These are phyloP conservation scores for Pachyseris speciosa DNA, from an alignment of 64 coral and sea anemone genomes.

Conservation along the genomic window DNA sequence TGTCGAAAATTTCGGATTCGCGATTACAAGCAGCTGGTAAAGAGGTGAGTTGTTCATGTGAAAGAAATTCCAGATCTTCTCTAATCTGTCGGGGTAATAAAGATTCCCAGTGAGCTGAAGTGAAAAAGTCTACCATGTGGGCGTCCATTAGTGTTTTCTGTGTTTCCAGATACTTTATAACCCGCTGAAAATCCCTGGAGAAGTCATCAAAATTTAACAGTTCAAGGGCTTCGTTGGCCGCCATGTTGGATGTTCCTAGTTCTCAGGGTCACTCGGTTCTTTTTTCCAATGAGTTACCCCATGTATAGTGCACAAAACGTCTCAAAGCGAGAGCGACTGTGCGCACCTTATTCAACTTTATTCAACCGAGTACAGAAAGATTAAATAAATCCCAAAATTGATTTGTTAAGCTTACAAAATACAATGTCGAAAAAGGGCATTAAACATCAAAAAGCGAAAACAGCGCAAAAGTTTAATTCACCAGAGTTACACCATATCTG, in stretches of 20 bases:
- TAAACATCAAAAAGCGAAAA: too few species aligned
- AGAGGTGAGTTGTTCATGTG: slow-evolving; percentile 2
- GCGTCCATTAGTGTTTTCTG: slow-evolving; percentile 52
- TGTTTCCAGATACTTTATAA: slow-evolving; percentile 16
- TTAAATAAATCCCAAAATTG: too few species aligned
- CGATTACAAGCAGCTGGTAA: slow-evolving; percentile 21
- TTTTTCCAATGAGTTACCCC: too few species aligned
- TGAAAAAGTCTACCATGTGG: slow-evolving; percentile 75
- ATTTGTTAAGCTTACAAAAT: too few species aligned
- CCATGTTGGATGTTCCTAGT: neutral
- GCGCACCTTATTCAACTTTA: too few species aligned
- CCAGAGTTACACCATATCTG: too few species aligned
- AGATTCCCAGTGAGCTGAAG: slow-evolving; percentile 54
- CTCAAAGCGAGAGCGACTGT: too few species aligned
- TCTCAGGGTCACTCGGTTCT: neutral
- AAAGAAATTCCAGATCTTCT: slow-evolving; percentile 51
- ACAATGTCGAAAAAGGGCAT: too few species aligned
- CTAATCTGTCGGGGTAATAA: slow-evolving; percentile 27
- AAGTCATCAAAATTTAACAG: neutral
- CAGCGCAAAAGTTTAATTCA: too few species aligned
- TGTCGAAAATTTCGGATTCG: neutral
- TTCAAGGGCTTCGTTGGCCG: neutral
- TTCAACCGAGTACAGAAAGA: too few species aligned
- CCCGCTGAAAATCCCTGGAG: slow-evolving; percentile 25
- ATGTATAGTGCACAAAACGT: too few species aligned